Conservation (phyloP, 2,888 invertebrate species). For the Nomada fucata region DNA sequence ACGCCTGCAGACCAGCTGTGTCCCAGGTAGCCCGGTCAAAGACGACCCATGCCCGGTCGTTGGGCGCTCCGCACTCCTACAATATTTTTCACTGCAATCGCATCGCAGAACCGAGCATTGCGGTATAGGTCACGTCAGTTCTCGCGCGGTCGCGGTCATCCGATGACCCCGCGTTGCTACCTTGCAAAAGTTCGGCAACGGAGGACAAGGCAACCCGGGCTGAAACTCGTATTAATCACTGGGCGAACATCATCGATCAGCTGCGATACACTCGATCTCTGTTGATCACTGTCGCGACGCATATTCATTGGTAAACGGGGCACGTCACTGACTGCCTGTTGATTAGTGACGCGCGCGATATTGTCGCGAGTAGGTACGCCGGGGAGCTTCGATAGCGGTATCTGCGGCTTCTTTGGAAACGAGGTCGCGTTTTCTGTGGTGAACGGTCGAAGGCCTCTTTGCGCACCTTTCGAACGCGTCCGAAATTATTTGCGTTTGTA, state of each 20-base stretch:
- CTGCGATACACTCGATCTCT: conserved; percentile 8
- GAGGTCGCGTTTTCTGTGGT: not conserved
- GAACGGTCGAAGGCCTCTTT: not conserved
- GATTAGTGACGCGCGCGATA: conserved; percentile 7
- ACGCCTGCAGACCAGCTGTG: too few relatives aligned
- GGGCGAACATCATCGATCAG: conserved; percentile 45
- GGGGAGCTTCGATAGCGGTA: not conserved
- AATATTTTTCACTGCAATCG: conserved; percentile 34
- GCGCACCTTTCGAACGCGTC: too few relatives aligned
- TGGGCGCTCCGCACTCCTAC: too few relatives aligned
- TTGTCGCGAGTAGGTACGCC: not conserved
- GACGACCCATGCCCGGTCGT: too few relatives aligned
- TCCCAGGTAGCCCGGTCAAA: too few relatives aligned
- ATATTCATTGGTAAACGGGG: conserved; percentile 22
- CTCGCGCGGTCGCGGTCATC: conserved; percentile 21
- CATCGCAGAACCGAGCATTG: not conserved
- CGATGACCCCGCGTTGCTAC: not conserved
- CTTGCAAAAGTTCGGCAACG: conserved; percentile 2
- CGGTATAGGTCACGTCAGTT: conserved; percentile 5
- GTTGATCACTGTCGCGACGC: conserved; percentile 22
- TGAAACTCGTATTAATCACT: conserved; percentile 51
- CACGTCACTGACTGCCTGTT: conserved; percentile 1
- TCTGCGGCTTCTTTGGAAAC: not conserved
- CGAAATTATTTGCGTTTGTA: not conserved
- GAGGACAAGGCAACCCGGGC: not conserved